These are phyloP conservation scores for Saimiri boliviensis DNA, from an alignment of 2,113 vertebrate genomes.

Conservation along the genomic window DNA sequence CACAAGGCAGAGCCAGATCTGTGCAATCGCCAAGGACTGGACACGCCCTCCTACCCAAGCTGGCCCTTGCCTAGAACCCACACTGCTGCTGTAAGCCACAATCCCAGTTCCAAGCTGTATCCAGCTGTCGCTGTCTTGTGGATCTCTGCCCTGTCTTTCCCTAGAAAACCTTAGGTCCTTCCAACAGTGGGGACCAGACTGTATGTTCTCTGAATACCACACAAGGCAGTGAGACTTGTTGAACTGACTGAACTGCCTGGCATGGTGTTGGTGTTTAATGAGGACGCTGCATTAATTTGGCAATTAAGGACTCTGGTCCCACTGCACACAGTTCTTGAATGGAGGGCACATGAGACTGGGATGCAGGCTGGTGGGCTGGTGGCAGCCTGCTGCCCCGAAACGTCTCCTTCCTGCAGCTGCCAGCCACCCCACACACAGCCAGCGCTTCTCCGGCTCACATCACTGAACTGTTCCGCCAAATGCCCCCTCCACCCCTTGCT, in stretches of 20 bases:
- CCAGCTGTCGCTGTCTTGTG: not conserved
- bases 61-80: not conserved
- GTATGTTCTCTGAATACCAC: not conserved
- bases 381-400: accelerated
- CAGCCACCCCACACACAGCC: not conserved
- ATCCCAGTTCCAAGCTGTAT: not conserved
- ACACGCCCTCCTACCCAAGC: not conserved
- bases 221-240: not conserved
- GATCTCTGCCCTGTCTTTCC: not conserved
- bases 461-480: not conserved
- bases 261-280: slow-evolving; percentile 9
- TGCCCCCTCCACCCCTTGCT: not conserved
- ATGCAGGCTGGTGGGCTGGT: not conserved
- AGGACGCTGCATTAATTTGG: slow-evolving; percentile 9
- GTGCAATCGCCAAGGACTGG: not conserved
- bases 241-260: not conserved
- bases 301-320: slow-evolving; percentile 36
- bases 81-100: accelerated
- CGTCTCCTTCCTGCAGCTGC: not conserved
- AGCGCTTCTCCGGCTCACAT: not conserved
- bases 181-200: not conserved
- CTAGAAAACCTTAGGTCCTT: not conserved
- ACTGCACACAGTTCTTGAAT: not conserved
- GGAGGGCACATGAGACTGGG: not conserved
- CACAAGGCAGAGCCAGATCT: not conserved